Evolutionary conservation across 2,888 invertebrate genomes (phyloP).

Genomic region (Sminthurinus aureus): DNA sequence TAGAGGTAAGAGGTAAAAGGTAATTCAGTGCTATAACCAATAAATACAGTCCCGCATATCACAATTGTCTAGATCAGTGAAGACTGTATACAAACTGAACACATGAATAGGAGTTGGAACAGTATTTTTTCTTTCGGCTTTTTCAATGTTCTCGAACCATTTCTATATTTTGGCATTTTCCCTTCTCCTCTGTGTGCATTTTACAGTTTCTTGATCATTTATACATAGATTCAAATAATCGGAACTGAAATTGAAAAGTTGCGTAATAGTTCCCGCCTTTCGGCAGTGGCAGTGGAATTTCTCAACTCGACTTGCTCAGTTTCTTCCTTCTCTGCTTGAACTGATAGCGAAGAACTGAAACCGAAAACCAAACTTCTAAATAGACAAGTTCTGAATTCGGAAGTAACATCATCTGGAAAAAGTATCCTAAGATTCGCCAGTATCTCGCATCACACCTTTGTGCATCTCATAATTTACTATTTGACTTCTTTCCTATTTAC

Average conservation of each 20-base stretch:
- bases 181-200: neutral
- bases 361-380: neutral
- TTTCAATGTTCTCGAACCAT: neutral
- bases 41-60: conserved; percentile 11
- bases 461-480: no score
- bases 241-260: conserved; percentile 28
- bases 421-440: no score
- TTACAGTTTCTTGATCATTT: neutral
- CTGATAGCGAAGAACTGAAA: neutral
- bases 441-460: no score
- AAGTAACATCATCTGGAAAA: no score
- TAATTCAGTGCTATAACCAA: conserved; percentile 13
- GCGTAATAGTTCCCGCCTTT: conserved; percentile 24
- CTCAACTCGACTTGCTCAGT: neutral
- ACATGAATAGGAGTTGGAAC: neutral
- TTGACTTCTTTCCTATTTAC: no score
- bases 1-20: conserved; percentile 11
- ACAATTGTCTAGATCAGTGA: neutral
- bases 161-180: neutral
- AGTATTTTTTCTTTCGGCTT: neutral
- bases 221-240: conserved; percentile 13
- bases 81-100: neutral
- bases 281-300: conserved; percentile 23
- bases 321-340: neutral
- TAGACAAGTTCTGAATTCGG: no score